phyloP scores from a whole-genome alignment of 2,113 vertebrate genomes.

The Toxostoma redivivum region DNA sequence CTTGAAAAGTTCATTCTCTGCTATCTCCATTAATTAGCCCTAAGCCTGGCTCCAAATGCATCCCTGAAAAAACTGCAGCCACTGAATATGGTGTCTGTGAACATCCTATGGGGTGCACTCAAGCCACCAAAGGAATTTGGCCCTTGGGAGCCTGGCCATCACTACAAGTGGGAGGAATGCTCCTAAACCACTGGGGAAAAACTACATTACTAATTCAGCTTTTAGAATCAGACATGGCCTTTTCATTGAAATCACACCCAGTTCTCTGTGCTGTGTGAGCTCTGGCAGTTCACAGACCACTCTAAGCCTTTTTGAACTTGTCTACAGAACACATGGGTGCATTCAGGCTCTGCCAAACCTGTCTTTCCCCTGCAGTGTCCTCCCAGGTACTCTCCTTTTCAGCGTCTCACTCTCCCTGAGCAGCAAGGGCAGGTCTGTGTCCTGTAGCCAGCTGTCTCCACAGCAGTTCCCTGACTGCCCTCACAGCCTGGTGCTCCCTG shows the following conservation, averaged over 20 bases:
- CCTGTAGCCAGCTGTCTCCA: neutral
- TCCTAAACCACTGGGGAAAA: neutral
- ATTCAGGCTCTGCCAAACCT: neutral
- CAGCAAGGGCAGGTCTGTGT: neutral
- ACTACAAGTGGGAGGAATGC: neutral
- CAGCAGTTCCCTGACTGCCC: neutral
- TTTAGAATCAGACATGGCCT: neutral
- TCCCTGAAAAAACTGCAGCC: neutral
- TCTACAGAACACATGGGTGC: neutral
- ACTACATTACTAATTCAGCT: neutral
- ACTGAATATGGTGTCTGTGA: neutral
- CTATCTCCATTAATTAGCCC: rapidly evolving
- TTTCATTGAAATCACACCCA: neutral
- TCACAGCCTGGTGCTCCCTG: neutral
- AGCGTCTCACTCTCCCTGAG: neutral
- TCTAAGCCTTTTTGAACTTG: neutral
- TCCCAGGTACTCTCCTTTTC: neutral
- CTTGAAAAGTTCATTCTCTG: neutral
- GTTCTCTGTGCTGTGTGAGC: neutral
- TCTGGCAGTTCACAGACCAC: neutral
- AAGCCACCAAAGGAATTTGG: neutral
- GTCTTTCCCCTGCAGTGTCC: neutral
- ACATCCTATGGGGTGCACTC: neutral
- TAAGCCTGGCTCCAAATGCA: neutral
- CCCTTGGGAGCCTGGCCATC: neutral